Evolutionary conservation across 1,140 invertebrate species (phyloP).

Genomic region (Gonatopus flavifemur): DNA sequence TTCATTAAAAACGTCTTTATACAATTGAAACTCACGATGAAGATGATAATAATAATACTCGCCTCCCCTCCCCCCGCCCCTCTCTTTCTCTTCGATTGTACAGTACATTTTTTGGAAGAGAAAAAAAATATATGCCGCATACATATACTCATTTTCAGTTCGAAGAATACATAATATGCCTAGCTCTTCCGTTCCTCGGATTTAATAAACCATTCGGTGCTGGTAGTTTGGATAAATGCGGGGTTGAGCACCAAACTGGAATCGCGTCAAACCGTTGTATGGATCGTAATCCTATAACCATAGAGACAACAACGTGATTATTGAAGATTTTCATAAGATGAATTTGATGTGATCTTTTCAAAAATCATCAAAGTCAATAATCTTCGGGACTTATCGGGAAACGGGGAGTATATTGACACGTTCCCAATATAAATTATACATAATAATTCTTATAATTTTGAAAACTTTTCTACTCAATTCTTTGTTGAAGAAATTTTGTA

Average conservation of each 20-base stretch:
- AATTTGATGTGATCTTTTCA: background rate
- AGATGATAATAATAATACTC: no score
- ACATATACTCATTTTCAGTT: background rate
- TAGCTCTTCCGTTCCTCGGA: background rate
- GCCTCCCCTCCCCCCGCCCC: background rate
- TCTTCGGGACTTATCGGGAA: background rate
- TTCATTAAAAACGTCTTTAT: no score
- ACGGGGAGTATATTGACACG: background rate
- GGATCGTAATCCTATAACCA: constrained; percentile 37
- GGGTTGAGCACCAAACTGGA: constrained; percentile 29
- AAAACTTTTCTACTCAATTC: background rate
- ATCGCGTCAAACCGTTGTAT: constrained; percentile 24
- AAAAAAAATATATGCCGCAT: no score
- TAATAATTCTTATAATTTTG: background rate
- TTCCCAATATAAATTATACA: no score
- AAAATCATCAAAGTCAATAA: background rate
- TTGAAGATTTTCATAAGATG: constrained; percentile 2
- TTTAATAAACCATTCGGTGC: constrained; percentile 42
- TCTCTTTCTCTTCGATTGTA: background rate
- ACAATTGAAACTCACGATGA: no score
- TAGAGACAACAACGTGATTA: background rate
- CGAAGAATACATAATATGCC: background rate
- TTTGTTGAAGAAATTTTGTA: background rate
- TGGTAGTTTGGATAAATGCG: constrained; percentile 38
- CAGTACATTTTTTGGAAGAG: background rate